Base-by-base conservation (phyloP, 2,113 vertebrate genomes). In the Lathamus discolor region DNA sequence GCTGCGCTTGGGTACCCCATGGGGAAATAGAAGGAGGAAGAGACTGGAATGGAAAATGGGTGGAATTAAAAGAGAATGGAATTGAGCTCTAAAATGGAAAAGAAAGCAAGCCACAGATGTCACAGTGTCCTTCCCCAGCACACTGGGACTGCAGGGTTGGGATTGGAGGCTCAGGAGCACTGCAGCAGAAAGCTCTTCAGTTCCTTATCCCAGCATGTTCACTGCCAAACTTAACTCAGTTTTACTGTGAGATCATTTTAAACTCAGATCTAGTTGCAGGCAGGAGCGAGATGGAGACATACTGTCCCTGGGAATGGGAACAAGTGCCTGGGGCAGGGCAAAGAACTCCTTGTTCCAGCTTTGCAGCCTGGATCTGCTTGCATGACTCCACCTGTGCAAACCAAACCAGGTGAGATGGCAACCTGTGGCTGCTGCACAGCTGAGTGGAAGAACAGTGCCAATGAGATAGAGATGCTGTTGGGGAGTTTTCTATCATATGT, bases 321-420 rank as follows among this genome's bases (percentile, higher is more conserved):
- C 6, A 52, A 74, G 9, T 24, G 13, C 8, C 12, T 27, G 33
- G 33, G 29, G 20, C 13, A 54, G 55, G 17, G 20, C 27, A 52
- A 70, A 19, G 29, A 63, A 14, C 11, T 54, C 18, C n/a, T 61
- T 39, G 57, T 7, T 80, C 29, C 20, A 48, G 48, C 11, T 83
- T 59, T 16, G 8, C 43, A 61, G 16, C n/a, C 55, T 17, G n/a
- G 43, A 14, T 3, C 3, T 8, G 1, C 41, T 77, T 3, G 2
- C 31, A 5, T 8, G 3, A 18, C 13, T 27, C 13, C 28, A 11
- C 22, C 19, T 67, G 68, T 17, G 24, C 1, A 4, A 77, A 29
- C 8, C 0, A 0, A 51, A 20, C 17, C 37, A 68, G 43, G 5
- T 1, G 0, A 51, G 19, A 18, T 39, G 61, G 13, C 27, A 62